A percentile compares a stretch with the other conserved stretches of the same genome.
phyloP scores from a whole-genome alignment of 2,113 vertebrate genomes.

The Nicator chloris region DNA sequence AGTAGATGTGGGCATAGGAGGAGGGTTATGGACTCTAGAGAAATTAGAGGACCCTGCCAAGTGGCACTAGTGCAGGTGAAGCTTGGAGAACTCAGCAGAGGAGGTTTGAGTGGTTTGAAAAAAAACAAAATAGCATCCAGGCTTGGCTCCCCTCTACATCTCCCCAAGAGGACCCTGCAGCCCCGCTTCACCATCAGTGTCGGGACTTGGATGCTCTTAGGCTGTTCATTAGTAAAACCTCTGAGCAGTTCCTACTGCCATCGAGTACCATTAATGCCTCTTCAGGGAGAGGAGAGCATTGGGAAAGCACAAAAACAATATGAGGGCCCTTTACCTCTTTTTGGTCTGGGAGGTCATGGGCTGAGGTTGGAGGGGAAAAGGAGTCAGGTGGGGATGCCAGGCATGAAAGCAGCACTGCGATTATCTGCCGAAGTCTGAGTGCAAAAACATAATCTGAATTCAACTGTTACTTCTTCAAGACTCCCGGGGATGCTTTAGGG shows the following conservation, averaged over 20 bases:
- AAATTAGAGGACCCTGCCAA: neutral
- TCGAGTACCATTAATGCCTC: slow-evolving; percentile 55
- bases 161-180: neutral
- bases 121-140: neutral
- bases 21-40: neutral
- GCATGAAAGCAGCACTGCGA: neutral
- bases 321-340: slow-evolving; percentile 34
- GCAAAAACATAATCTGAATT: neutral
- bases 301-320: slow-evolving; percentile 43
- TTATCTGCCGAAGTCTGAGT: neutral
- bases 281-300: slow-evolving; percentile 28
- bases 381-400: neutral
- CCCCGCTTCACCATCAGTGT: neutral
- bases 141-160: neutral
- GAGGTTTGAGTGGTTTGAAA: neutral
- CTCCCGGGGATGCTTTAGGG: neutral
- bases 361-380: neutral
- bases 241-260: neutral
- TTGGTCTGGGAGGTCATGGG: neutral
- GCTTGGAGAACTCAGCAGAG: neutral
- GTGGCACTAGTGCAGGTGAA: neutral
- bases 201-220: slow-evolving; percentile 48
- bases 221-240: slow-evolving; percentile 53
- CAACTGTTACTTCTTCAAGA: neutral
- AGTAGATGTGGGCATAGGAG: neutral